A percentile compares a stretch with the other conserved stretches of the same genome.
These are phyloP conservation scores for Escarpia spicata DNA, from an alignment of 2,888 invertebrate species.

Conservation along the genomic window DNA sequence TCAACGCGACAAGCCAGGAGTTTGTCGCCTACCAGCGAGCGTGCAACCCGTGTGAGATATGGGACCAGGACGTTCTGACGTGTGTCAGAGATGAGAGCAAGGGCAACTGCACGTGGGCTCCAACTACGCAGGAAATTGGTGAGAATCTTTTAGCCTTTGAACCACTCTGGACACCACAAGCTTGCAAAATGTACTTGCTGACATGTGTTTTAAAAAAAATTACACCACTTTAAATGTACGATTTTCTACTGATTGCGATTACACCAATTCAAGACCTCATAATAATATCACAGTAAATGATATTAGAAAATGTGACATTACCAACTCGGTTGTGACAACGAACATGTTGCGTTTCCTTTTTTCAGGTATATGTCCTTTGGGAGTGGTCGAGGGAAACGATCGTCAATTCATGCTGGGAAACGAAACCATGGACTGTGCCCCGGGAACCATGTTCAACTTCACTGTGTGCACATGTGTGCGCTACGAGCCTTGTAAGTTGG, in stretches of 20 bases:
- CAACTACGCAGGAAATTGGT: neutral
- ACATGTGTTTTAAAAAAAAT: neutral
- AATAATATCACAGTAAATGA: neutral
- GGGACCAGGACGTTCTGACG: neutral
- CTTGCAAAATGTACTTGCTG: neutral
- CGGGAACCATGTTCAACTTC: slow-evolving; percentile 3
- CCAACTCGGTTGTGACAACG: neutral
- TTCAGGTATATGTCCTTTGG: neutral
- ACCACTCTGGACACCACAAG: too few species aligned
- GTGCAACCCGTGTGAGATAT: slow-evolving; percentile 17
- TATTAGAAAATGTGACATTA: neutral
- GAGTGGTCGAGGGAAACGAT: neutral
- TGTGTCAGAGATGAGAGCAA: slow-evolving; percentile 14
- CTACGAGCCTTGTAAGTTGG: neutral
- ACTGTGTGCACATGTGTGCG: slow-evolving; percentile 8
- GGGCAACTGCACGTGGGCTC: neutral
- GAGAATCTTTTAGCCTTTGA: neutral
- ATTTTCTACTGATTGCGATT: neutral
- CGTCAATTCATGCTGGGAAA: slow-evolving; percentile 8
- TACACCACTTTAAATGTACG: neutral
- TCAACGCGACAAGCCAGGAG: neutral
- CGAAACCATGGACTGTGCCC: slow-evolving; percentile 18
- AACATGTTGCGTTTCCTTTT: neutral
- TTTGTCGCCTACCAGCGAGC: neutral
- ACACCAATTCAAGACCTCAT: neutral